A percentile compares a stretch with the other conserved stretches of the same genome.
Conservation (phyloP, 2,888 invertebrate species). For the Ormyrus thymus region DNA sequence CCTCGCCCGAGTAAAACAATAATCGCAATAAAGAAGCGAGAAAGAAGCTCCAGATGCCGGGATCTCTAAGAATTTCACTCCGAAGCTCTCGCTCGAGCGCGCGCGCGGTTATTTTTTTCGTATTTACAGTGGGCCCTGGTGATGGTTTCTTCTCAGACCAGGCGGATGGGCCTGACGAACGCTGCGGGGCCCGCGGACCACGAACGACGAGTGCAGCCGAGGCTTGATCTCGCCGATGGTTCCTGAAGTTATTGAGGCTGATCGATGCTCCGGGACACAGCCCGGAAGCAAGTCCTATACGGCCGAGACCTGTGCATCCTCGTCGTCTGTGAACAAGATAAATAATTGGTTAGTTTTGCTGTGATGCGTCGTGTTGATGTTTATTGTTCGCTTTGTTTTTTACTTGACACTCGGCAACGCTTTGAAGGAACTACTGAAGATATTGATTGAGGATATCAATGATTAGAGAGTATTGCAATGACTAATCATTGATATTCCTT, state of each 20-base stretch:
- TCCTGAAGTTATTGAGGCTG: constrained; percentile 41
- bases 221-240: constrained; percentile 31
- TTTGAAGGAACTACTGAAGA: constrained; percentile 24
- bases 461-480: too few relatives aligned
- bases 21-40: background rate
- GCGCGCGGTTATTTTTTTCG: too few relatives aligned
- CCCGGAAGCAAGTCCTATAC: constrained; percentile 71
- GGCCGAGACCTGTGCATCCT: constrained; percentile 82
- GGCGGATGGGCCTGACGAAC: constrained; percentile 12
- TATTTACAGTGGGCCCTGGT: constrained; percentile 19
- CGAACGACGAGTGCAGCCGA: constrained; percentile 55
- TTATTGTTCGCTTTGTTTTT: background rate
- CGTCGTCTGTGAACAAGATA: constrained; percentile 77
- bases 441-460: background rate
- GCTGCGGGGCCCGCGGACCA: constrained; percentile 44
- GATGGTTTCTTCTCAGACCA: constrained; percentile 18
- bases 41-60: background rate
- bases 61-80: constrained; percentile 9
- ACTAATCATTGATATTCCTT: too few relatives aligned
- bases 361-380: too few relatives aligned
- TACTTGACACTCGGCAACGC: constrained; percentile 1
- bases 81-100: background rate
- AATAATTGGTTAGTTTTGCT: too few relatives aligned
- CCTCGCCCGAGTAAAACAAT: constrained; percentile 1
- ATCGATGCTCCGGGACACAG: constrained; percentile 50